These are phyloP conservation scores for Shinisaurus crocodilurus DNA, from an alignment of 2,113 vertebrate species.

Conservation along the genomic window DNA sequence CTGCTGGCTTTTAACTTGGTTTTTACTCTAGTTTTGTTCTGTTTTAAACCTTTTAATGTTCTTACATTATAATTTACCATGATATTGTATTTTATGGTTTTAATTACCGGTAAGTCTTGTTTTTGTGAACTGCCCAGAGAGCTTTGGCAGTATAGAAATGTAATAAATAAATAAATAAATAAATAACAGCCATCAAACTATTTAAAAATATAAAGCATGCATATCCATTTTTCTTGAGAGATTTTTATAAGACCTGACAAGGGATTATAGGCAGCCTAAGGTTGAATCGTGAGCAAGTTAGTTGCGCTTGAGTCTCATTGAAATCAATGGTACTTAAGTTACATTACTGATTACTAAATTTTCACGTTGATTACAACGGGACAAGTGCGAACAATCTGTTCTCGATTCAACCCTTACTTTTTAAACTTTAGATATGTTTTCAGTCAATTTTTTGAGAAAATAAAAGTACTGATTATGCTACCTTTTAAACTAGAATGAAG, in stretches of 20 bases:
- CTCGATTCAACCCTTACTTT: not conserved
- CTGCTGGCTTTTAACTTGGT: too few species aligned
- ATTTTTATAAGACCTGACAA: not conserved
- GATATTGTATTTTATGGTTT: too few species aligned
- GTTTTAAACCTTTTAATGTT: too few species aligned
- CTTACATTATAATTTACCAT: too few species aligned
- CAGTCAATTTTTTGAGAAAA: fast-evolving
- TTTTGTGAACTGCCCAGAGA: too few species aligned
- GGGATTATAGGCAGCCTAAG: not conserved
- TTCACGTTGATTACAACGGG: not conserved
- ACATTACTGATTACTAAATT: not conserved
- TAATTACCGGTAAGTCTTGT: too few species aligned
- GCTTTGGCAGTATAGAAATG: too few species aligned
- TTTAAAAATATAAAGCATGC: not conserved
- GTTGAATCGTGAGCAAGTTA: not conserved
- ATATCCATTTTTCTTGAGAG: constrained; percentile 1
- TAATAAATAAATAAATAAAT: too few species aligned
- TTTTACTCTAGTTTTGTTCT: too few species aligned
- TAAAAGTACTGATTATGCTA: constrained; percentile 10
- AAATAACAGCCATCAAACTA: not conserved
- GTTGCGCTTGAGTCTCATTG: not conserved
- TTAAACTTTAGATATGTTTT: constrained; percentile 6
- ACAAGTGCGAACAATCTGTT: not conserved
- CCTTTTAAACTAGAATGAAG: constrained; percentile 25
- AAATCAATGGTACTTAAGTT: not conserved